Percentiles rank a stretch among this genome's conserved stretches.
phyloP scores from a whole-genome alignment of 2,797 vertebrate genomes.

The Gobionotothen gibberifrons region DNA sequence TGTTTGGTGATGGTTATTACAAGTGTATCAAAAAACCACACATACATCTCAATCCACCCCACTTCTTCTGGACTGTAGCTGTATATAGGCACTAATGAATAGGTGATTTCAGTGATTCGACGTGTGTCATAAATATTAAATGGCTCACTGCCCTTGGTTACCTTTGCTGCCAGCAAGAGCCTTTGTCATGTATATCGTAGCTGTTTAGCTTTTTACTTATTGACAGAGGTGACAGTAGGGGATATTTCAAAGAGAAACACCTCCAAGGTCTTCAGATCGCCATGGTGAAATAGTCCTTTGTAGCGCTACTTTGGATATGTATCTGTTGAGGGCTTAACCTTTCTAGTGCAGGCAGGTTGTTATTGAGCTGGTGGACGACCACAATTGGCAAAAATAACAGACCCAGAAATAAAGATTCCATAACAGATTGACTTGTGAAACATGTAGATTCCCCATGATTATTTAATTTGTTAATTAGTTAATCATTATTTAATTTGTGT shows the following conservation, averaged over 20 bases:
- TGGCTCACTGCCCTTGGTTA: slow-evolving; percentile 77
- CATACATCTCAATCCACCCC: slow-evolving; percentile 62
- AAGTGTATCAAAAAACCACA: slow-evolving; percentile 76
- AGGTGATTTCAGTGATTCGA: slow-evolving; percentile 75
- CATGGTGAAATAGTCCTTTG: slow-evolving; percentile 48
- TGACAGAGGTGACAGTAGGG: slow-evolving; percentile 75
- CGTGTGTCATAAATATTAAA: slow-evolving; percentile 81
- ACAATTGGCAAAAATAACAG: not conserved
- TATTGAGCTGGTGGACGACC: slow-evolving; percentile 8
- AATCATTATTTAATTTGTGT: slow-evolving; percentile 7
- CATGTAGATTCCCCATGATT: not conserved
- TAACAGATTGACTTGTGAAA: not conserved
- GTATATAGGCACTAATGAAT: slow-evolving; percentile 68
- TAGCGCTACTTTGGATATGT: slow-evolving; percentile 30
- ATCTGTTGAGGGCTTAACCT: slow-evolving; percentile 37
- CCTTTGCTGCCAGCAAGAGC: slow-evolving; percentile 76
- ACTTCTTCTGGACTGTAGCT: slow-evolving; percentile 40
- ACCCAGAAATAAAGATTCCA: not conserved
- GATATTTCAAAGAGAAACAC: slow-evolving; percentile 71
- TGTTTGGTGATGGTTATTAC: slow-evolving; percentile 83
- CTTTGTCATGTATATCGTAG: slow-evolving; percentile 67
- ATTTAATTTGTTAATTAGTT: not conserved
- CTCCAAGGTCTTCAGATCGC: slow-evolving; percentile 51
- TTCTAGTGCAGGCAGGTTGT: slow-evolving; percentile 9
- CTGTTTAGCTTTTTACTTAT: slow-evolving; percentile 75